A percentile compares a stretch with the other conserved stretches of the same genome.
These are phyloP conservation scores for Pluvialis apricaria DNA, from an alignment of 2,113 vertebrate genomes.

Conservation along the genomic window DNA sequence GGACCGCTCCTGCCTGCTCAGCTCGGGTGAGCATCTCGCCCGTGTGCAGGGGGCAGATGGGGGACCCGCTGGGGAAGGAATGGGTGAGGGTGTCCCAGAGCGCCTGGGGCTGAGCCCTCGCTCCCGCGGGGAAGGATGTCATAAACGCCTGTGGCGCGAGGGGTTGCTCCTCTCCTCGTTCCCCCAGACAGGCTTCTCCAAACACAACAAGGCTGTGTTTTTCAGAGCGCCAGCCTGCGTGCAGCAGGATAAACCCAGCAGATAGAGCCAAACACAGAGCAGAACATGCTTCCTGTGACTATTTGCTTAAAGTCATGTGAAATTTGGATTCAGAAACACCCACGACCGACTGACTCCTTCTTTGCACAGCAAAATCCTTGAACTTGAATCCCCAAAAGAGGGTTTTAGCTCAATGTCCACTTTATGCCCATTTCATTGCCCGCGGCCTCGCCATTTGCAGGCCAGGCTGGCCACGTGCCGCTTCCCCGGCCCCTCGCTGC, in stretches of 20 bases:
- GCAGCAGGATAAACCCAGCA: not conserved
- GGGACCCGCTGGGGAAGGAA: not conserved
- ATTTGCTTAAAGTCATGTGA: not conserved
- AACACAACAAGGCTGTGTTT: not conserved
- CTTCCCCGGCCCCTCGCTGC: not conserved
- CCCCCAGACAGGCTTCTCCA: not conserved
- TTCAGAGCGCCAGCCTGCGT: not conserved
- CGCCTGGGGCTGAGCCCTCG: fast-evolving
- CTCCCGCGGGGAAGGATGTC: not conserved
- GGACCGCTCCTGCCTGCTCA: not conserved
- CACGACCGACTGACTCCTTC: not conserved
- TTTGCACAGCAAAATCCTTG: not conserved
- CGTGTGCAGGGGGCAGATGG: not conserved
- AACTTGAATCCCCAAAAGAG: not conserved
- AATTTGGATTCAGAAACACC: not conserved
- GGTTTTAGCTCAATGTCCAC: not conserved
- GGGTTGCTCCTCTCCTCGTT: not conserved
- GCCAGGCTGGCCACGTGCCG: not conserved
- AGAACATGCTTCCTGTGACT: not conserved
- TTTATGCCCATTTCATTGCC: not conserved
- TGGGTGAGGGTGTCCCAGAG: fast-evolving
- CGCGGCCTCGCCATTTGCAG: fast-evolving
- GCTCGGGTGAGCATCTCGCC: not conserved
- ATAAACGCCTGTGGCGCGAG: fast-evolving
- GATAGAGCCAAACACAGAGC: not conserved